Conservation (phyloP, 2,113 vertebrate species). For the Chaetura pelagica region DNA sequence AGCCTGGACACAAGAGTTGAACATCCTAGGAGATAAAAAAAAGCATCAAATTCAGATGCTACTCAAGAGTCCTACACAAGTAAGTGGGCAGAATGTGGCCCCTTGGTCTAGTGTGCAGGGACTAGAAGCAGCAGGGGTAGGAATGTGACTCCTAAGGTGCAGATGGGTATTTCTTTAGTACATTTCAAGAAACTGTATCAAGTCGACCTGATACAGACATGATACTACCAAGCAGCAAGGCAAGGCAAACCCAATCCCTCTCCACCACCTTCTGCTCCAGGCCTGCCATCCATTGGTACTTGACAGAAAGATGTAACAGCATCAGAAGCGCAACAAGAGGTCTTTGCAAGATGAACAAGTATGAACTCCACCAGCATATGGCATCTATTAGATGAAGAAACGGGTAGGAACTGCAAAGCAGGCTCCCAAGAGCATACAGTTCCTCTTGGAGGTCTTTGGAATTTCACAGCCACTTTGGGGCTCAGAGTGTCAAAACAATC, state of each 20-base stretch:
- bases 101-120: background rate
- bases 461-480: conserved; percentile 47
- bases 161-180: background rate
- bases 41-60: background rate
- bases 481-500: background rate
- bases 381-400: conserved; percentile 32
- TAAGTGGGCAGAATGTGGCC: background rate
- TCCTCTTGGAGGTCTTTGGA: background rate
- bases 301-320: background rate
- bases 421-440: background rate
- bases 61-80: background rate
- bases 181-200: background rate
- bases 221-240: background rate
- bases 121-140: background rate
- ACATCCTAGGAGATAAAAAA: background rate
- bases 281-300: background rate
- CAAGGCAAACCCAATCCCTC: background rate
- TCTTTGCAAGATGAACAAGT: conserved; percentile 6
- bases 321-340: background rate
- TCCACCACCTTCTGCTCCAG: background rate
- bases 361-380: background rate
- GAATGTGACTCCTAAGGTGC: accelerated
- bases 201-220: background rate
- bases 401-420: conserved; percentile 9
- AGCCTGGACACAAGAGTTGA: background rate